Evolutionary conservation across 2,888 invertebrate species (phyloP).

Genomic region (Imbricaverruca yamaguchii): DNA sequence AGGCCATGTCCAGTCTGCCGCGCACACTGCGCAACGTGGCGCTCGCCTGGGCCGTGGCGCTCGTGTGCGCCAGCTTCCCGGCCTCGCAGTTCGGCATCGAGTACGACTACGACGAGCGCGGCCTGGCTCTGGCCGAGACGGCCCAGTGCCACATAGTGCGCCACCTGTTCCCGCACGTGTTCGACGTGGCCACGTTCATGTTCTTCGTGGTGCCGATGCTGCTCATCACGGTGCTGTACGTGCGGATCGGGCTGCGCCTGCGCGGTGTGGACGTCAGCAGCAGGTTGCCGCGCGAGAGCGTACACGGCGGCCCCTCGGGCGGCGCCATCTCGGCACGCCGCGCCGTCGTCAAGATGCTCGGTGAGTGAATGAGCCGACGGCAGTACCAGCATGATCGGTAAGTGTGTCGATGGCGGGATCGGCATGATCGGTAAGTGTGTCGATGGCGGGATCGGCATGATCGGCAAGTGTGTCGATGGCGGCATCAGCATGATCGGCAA

Average conservation of each 20-base stretch:
- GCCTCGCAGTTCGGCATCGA: constrained; percentile 69
- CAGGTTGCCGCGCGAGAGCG: constrained; percentile 24
- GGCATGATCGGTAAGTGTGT: too few species aligned
- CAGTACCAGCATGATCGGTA: background rate
- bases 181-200: constrained; percentile 64
- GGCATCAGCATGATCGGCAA: too few species aligned
- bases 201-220: constrained; percentile 84
- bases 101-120: constrained; percentile 36
- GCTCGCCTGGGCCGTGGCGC: constrained; percentile 67
- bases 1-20: constrained; percentile 73
- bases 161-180: constrained; percentile 57
- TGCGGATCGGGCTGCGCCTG: constrained; percentile 31
- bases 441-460: too few species aligned
- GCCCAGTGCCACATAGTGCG: constrained; percentile 55
- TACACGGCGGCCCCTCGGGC: constrained; percentile 25
- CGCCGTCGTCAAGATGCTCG: constrained; percentile 41
- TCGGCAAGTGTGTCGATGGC: too few species aligned
- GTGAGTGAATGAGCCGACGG: constrained; percentile 35
- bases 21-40: constrained; percentile 72
- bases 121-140: constrained; percentile 47
- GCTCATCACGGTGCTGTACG: constrained; percentile 68
- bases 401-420: too few species aligned
- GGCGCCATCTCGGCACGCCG: constrained; percentile 35
- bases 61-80: constrained; percentile 61
- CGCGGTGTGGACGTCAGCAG: constrained; percentile 25